Evolutionary conservation across 2,888 invertebrate genomes (phyloP), one percentile per base, ranked within the genome.

Genomic region (Drosophila limbata): DNA sequence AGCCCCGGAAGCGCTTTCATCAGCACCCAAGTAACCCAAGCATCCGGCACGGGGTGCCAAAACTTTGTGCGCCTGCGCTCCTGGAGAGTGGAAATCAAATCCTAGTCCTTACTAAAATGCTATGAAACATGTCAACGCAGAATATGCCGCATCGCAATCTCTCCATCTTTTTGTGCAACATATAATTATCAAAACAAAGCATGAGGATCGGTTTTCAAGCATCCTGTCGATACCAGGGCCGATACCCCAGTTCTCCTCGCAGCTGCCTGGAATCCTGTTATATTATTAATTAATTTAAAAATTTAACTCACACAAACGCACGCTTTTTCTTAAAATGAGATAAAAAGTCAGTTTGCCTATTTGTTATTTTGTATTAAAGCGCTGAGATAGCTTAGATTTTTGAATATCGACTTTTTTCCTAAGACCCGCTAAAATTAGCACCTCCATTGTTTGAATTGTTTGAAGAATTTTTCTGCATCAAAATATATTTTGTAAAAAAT

Each of bases 1-100:
- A 45, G 60, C 61, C 73, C 87, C 91, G 90, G 90, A 91, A 89
- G 82, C 85, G 79, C 88, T 89, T 90, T 90, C 81, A 84, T 59
- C 73, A 71, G 88, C 90, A 88, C 86, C 88, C 86, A 84, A 63
- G 59, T 50, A 68, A 62, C 51, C 55, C 35, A 50, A 50, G 56
- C 51, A 67, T 69, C 64, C 70, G 64, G 69, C 75, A 51, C 68
- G 60, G 86, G 88, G 81, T 87, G 89, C 76, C 57, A 47, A 60
- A 76, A 69, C 79, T 74, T 74, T 65, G 64, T 73, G 77, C 77
- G 77, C 50, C 70, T 79, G 81, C 81, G 84, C 63, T 72, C 73
- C 75, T 69, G 77, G 64, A 57, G 64, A 81, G 68, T 85, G 88
- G 83, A 84, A 84, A 80, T 88, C 67, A 66, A 52, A 57, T 61